Percentiles rank a stretch among this genome's conserved stretches.
Conservation (phyloP, 2,797 vertebrate genomes). For the Acipenser ruthenus region DNA sequence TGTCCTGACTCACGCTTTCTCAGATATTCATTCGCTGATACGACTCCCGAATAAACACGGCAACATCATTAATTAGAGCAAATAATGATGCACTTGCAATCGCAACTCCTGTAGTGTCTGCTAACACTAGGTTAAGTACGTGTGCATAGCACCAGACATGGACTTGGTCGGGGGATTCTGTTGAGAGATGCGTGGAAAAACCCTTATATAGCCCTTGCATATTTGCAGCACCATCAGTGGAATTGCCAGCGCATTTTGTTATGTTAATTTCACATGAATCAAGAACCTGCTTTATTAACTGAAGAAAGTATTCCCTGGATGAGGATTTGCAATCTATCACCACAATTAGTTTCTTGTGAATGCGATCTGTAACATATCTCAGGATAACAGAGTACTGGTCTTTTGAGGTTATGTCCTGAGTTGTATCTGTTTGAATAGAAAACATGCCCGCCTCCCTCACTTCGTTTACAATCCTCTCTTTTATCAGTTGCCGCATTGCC, state of each 20-base stretch:
- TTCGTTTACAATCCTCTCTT: too few relatives aligned
- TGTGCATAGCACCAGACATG: slow-evolving; percentile 17
- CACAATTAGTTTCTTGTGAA: too few relatives aligned
- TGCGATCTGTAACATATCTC: too few relatives aligned
- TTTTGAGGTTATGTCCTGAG: too few relatives aligned
- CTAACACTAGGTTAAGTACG: slow-evolving; percentile 13
- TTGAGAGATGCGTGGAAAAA: slow-evolving; percentile 13
- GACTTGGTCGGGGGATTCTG: slow-evolving; percentile 8
- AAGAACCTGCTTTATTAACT: too few relatives aligned
- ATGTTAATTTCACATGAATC: neutral
- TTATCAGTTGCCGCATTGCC: too few relatives aligned
- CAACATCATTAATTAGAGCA: slow-evolving; percentile 12
- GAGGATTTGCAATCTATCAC: too few relatives aligned
- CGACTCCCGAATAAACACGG: slow-evolving; percentile 11
- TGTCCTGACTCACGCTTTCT: slow-evolving; percentile 11
- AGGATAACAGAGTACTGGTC: too few relatives aligned
- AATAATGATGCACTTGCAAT: slow-evolving; percentile 17
- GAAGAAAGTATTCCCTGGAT: too few relatives aligned
- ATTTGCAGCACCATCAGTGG: slow-evolving; percentile 3
- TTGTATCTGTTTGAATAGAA: too few relatives aligned
- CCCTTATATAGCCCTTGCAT: slow-evolving; percentile 12
- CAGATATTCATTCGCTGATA: slow-evolving; percentile 15
- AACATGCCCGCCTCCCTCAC: too few relatives aligned
- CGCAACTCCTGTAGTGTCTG: slow-evolving; percentile 8
- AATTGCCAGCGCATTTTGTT: slow-evolving; percentile 8